Conservation (phyloP, 2,113 vertebrate species). For the Hippopotamus amphibius region DNA sequence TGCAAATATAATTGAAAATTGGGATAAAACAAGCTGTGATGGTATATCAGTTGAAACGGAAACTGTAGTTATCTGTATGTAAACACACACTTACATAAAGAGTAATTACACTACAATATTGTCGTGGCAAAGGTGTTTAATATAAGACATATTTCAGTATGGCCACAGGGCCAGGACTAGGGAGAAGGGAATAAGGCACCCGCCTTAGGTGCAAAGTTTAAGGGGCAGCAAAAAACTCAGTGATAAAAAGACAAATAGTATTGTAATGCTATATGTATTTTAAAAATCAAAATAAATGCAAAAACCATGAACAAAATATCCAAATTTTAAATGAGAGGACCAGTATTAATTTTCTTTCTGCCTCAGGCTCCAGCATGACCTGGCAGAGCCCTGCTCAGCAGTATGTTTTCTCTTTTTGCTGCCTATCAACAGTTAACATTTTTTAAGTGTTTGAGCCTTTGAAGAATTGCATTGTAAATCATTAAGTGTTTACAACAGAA, state of each 20-base stretch:
- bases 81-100: background rate
- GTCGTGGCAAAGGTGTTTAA: background rate
- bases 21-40: background rate
- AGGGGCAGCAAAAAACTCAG: background rate
- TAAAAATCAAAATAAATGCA: constrained; percentile 23
- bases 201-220: background rate
- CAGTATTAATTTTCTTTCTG: background rate
- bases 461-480: constrained; percentile 56
- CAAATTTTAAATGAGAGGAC: background rate
- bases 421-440: background rate
- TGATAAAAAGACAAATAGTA: background rate
- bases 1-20: constrained; percentile 40
- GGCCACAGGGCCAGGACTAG: background rate
- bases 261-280: background rate
- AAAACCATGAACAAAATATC: background rate
- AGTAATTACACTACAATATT: background rate
- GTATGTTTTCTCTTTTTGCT: background rate
- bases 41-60: background rate
- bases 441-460: background rate
- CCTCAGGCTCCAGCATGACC: rapidly evolving
- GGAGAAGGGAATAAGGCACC: too few relatives aligned
- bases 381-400: rapidly evolving
- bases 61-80: background rate
- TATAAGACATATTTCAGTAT: background rate
- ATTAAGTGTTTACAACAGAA: constrained; percentile 40